phyloP scores from a whole-genome alignment of 2,797 vertebrate genomes.

The Manis pentadactyla region DNA sequence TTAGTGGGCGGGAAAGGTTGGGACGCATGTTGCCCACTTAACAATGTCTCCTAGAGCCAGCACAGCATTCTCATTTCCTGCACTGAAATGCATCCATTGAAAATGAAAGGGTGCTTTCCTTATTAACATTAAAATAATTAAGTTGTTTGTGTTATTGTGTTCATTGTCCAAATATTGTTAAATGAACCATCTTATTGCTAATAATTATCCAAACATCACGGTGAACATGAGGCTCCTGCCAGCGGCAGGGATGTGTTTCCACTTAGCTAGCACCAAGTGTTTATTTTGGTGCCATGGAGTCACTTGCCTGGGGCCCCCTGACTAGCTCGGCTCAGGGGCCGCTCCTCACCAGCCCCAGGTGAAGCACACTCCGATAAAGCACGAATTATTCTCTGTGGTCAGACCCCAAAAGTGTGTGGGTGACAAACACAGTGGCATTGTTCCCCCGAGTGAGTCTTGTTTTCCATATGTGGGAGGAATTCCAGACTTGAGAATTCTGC shows the following conservation, averaged over 20 bases:
- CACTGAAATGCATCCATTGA: background rate
- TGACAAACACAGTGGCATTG: constrained; percentile 63
- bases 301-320: background rate
- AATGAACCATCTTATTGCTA: constrained; percentile 65
- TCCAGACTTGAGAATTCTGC: constrained; percentile 74
- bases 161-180: constrained; percentile 70
- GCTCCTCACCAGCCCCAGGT: constrained; percentile 64
- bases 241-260: background rate
- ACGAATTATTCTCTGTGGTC: background rate
- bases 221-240: constrained; percentile 26
- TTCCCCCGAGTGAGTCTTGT: constrained; percentile 52
- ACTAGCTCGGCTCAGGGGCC: background rate
- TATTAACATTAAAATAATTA: constrained; percentile 62
- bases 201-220: constrained; percentile 54
- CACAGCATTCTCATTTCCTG: background rate
- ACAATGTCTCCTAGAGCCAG: background rate
- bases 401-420: background rate
- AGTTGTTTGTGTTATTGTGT: constrained; percentile 47
- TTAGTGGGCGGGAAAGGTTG: background rate
- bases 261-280: background rate
- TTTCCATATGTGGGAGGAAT: constrained; percentile 72
- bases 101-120: constrained; percentile 52
- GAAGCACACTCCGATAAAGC: background rate
- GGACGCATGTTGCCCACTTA: background rate
- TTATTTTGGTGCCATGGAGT: background rate